phyloP scores from a whole-genome alignment of 2,113 vertebrate species.

The Hoplias malabaricus region DNA sequence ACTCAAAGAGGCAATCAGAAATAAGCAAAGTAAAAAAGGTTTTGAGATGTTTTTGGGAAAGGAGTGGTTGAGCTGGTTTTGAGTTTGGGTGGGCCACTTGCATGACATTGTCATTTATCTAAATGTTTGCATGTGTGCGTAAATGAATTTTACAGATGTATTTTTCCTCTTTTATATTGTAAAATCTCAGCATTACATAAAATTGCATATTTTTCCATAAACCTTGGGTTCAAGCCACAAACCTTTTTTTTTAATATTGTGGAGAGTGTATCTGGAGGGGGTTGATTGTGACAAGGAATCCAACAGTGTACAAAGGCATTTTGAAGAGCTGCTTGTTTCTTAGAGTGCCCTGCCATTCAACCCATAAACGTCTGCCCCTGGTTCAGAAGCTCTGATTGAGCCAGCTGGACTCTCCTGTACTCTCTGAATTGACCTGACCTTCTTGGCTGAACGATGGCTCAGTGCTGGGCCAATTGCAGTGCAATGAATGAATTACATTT shows the following conservation, averaged over 20 bases:
- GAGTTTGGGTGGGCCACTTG: no score
- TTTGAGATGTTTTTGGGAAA: no score
- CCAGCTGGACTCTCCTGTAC: not conserved
- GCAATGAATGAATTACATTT: constrained; percentile 27
- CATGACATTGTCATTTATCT: no score
- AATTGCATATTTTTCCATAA: not conserved
- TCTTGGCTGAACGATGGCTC: not conserved
- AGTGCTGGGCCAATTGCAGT: not conserved
- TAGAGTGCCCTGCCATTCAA: constrained; percentile 13
- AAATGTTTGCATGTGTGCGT: no score
- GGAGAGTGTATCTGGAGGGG: not conserved
- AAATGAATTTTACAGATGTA: no score
- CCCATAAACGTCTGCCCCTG: constrained; percentile 10
- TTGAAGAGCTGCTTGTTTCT: constrained; percentile 10
- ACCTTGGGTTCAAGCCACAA: not conserved
- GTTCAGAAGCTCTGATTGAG: constrained; percentile 12
- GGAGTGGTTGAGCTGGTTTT: no score
- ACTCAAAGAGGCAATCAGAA: no score
- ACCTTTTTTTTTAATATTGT: no score
- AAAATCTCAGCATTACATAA: no score
- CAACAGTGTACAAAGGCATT: constrained; percentile 34
- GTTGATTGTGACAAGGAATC: not conserved
- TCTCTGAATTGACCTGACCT: constrained; percentile 5
- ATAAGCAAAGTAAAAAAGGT: no score
- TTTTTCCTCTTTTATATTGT: no score